These are phyloP conservation scores for Pituophis catenifer DNA, from an alignment of 2,113 vertebrate genomes.

Conservation along the genomic window DNA sequence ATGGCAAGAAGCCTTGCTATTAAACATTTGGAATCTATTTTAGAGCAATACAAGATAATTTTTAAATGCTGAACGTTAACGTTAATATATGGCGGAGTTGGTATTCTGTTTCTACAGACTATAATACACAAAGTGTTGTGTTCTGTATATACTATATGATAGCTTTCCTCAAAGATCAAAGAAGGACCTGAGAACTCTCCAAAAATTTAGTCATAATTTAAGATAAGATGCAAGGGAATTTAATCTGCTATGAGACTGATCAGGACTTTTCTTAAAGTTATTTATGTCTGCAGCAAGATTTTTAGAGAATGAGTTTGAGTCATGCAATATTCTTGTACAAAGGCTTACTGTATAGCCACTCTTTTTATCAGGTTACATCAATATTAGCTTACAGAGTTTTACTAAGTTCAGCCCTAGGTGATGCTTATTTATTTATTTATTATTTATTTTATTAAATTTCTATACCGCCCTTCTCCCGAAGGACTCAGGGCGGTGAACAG, in stretches of 20 bases:
- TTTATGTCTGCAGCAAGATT: not conserved
- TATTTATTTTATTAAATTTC: too few species aligned
- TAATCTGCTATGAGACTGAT: not conserved
- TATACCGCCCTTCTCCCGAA: too few species aligned
- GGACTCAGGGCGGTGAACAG: too few species aligned
- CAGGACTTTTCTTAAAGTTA: not conserved
- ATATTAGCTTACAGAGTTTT: not conserved
- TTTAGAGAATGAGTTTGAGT: not conserved
- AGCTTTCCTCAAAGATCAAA: not conserved
- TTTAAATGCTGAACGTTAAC: slow-evolving; percentile 8
- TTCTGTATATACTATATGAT: not conserved
- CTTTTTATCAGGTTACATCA: not conserved
- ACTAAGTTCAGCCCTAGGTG: not conserved
- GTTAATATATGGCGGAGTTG: not conserved
- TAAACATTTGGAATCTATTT: slow-evolving; percentile 21
- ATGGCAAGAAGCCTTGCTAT: not conserved
- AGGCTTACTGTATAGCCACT: not conserved
- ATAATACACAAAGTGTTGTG: not conserved
- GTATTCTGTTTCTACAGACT: not conserved
- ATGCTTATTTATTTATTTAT: not conserved
- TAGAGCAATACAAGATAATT: not conserved
- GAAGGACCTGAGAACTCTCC: not conserved
- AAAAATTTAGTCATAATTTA: not conserved
- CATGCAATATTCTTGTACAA: not conserved
- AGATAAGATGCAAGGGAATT: not conserved